Conservation (phyloP, 1,140 invertebrate genomes). For the Trypoxylus dichotomus region DNA sequence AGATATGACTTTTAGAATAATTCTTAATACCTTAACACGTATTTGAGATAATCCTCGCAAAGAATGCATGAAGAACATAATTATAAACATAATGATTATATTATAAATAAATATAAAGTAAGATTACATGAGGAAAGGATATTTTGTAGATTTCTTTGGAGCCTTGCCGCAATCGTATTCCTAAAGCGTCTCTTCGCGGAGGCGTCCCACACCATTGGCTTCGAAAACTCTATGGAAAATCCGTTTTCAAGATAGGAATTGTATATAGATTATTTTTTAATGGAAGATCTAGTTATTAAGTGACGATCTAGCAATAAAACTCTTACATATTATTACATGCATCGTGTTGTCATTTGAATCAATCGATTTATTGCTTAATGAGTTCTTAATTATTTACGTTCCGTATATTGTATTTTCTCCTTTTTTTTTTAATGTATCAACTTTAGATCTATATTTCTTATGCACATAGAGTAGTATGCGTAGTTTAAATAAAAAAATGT, state of each 20-base stretch:
- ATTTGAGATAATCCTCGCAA: conserved; percentile 28
- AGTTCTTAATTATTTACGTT: neutral
- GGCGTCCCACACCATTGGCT: neutral
- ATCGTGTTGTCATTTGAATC: neutral
- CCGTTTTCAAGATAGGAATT: neutral
- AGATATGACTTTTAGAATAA: conserved; percentile 17
- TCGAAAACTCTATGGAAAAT: neutral
- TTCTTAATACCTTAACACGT: conserved; percentile 3
- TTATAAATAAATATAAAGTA: neutral
- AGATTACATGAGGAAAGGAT: neutral
- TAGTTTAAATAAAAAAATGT: conserved; percentile 7
- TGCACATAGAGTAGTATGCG: conserved; percentile 24
- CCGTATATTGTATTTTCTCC: conserved; percentile 11
- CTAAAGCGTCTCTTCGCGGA: neutral
- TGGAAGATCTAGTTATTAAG: conserved; percentile 1
- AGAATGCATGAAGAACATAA: conserved; percentile 22
- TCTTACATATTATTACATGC: neutral
- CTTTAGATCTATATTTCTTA: conserved; percentile 27
- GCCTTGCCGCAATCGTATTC: neutral
- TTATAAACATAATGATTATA: neutral
- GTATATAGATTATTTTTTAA: conserved; percentile 31
- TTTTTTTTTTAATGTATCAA: conserved; percentile 12
- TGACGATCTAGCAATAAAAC: conserved; percentile 14
- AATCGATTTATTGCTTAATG: neutral
- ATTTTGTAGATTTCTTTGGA: neutral